Evolutionary conservation across 2,888 invertebrate genomes (phyloP).

Genomic region (Andrena camellia): DNA sequence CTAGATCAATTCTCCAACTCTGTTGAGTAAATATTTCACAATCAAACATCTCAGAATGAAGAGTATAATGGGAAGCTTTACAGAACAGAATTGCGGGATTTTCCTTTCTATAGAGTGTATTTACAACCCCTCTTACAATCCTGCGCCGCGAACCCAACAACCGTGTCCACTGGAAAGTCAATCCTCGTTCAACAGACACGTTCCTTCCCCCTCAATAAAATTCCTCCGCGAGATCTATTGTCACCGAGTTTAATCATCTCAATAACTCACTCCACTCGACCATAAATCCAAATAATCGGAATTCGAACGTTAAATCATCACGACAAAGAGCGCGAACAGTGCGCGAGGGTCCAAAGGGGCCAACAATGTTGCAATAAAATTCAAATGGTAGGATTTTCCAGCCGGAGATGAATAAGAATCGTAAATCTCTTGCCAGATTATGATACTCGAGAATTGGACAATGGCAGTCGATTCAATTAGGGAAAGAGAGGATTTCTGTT

Average conservation of each 20-base stretch:
- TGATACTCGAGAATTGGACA: conserved; percentile 5
- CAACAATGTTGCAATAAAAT: conserved; percentile 42
- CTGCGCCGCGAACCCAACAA: neutral
- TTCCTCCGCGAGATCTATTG: conserved; percentile 3
- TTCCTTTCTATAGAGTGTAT: too few relatives aligned
- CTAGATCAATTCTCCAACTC: too few relatives aligned
- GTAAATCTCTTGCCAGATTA: conserved; percentile 25
- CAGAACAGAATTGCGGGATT: too few relatives aligned
- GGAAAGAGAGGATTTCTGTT: neutral
- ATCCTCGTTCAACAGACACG: neutral
- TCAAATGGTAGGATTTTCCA: conserved; percentile 27
- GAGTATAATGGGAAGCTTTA: too few relatives aligned
- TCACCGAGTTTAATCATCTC: conserved; percentile 24
- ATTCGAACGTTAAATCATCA: conserved; percentile 41
- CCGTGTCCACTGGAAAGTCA: neutral
- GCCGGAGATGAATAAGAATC: conserved; percentile 9
- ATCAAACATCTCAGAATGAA: too few relatives aligned
- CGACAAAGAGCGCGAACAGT: conserved; percentile 3
- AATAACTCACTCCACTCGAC: conserved; percentile 6
- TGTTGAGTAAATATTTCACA: too few relatives aligned
- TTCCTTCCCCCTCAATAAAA: too few relatives aligned
- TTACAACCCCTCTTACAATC: too few relatives aligned
- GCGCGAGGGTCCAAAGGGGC: neutral
- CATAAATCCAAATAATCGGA: conserved; percentile 32
- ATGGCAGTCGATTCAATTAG: conserved; percentile 8